phyloP scores from a whole-genome alignment of 2,888 invertebrate genomes.

The Sympetrum striolatum region DNA sequence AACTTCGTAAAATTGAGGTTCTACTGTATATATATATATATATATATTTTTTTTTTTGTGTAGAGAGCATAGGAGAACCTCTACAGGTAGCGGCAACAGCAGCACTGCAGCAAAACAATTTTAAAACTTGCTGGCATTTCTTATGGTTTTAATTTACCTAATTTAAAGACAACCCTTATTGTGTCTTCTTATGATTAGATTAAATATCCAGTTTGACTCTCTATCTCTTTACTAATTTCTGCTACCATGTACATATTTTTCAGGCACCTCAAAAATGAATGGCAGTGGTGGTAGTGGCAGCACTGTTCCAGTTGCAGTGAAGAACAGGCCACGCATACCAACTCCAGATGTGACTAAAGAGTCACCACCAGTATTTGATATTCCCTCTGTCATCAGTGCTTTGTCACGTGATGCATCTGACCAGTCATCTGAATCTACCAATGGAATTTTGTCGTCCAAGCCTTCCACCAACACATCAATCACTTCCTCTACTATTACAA shows the following conservation, averaged over 20 bases:
- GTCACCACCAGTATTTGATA: conserved; percentile 73
- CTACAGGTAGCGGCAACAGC: too few species aligned
- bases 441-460: neutral
- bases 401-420: conserved; percentile 44
- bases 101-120: too few species aligned
- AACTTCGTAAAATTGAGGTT: too few species aligned
- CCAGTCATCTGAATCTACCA: neutral
- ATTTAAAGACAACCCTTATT: too few species aligned
- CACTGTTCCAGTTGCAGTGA: conserved; percentile 68
- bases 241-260: neutral
- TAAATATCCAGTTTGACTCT: too few species aligned
- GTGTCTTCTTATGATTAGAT: too few species aligned
- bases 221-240: too few species aligned
- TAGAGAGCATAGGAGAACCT: too few species aligned
- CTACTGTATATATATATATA: too few species aligned
- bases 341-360: conserved; percentile 88
- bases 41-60: too few species aligned
- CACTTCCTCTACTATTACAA: conserved; percentile 50
- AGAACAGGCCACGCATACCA: conserved; percentile 85
- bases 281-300: conserved; percentile 61
- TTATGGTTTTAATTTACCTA: too few species aligned
- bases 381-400: conserved; percentile 61
- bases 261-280: conserved; percentile 74
- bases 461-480: neutral
- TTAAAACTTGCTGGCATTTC: too few species aligned